These are phyloP conservation scores for Oriolus oriolus DNA, from an alignment of 2,113 vertebrate genomes.

Conservation along the genomic window DNA sequence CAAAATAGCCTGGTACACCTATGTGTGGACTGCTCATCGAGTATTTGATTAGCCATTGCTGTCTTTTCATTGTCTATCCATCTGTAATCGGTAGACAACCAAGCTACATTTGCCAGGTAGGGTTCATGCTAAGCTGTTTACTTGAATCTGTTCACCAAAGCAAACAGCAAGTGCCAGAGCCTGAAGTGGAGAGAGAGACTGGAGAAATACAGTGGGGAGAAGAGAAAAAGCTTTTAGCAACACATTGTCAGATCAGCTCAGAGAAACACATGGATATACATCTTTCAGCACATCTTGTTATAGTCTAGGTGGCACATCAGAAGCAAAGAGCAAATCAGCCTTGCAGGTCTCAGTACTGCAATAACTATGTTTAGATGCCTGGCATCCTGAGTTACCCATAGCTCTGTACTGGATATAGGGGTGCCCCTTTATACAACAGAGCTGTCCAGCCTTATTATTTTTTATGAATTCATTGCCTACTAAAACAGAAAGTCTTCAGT, in stretches of 20 bases:
- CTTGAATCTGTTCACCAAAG: neutral
- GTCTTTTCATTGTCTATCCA: neutral
- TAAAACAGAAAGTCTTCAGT: neutral
- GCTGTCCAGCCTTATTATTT: neutral
- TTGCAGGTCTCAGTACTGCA: neutral
- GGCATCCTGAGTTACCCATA: neutral
- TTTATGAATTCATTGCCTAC: neutral
- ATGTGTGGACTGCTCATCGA: neutral
- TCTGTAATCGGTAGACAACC: neutral
- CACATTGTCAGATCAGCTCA: neutral
- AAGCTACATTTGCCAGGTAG: neutral
- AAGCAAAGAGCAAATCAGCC: neutral
- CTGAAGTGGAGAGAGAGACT: neutral
- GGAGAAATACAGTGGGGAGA: neutral
- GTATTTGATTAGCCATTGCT: neutral
- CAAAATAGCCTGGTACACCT: neutral
- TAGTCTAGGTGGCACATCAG: neutral
- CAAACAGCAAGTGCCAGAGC: neutral
- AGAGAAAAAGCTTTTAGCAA: neutral
- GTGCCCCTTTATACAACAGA: neutral
- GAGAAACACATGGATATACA: neutral
- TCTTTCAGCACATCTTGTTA: neutral
- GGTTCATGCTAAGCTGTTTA: neutral
- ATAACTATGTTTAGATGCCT: neutral
- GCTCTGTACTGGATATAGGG: neutral